Base-by-base conservation (phyloP, 2,888 invertebrate genomes). In the Drosophila fulvimacula region DNA sequence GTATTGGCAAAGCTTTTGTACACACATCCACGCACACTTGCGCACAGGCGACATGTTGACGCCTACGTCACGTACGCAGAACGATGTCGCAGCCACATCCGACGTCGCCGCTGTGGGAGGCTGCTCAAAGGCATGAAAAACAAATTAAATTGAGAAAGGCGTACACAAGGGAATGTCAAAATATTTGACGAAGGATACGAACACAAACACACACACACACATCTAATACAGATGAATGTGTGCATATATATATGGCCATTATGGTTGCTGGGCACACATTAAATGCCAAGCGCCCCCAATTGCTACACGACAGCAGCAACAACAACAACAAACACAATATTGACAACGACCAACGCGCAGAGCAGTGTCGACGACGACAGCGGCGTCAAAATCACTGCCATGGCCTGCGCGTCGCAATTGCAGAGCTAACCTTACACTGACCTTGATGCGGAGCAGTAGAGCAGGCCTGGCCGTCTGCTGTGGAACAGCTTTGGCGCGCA, bases 381-480 rank as follows among this genome's bases (percentile, higher is more conserved):
- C 53, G 6, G 2, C 15, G 53, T 11, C 36, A 78, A 89, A 83
- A 83, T 83, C 83, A 83, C 83, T 85, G 83, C 70, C 82, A 83
- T 79, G 89, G 82, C 84, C 87, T 67, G 58, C 27, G 63, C 76
- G 60, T 60, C 66, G 65, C 90, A 71, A 66, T 76, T 76, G 66
- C 63, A 72, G 80, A 88, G 86, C 90, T 84, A 84, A 84, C 83
- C 83, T 84, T 84, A 84, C 62, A 79, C 86, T 84, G 83, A 84
- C 83, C 90, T 89, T 84, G 90, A 88, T 79, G 70, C 80, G 69
- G 67, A 83, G 90, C 74, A 69, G 72, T 57, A 65, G 77, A 77
- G 53, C 51, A 61, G 65, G 71, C 71, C 48, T 86, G 76, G 44
- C 42, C 60, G 58, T 58, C 57, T 58, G 36, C 62, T 68, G 75